A percentile compares a stretch with the other conserved stretches of the same genome.
phyloP scores from a whole-genome alignment of 2,888 invertebrate genomes.

The Lithophane semibrunnea region DNA sequence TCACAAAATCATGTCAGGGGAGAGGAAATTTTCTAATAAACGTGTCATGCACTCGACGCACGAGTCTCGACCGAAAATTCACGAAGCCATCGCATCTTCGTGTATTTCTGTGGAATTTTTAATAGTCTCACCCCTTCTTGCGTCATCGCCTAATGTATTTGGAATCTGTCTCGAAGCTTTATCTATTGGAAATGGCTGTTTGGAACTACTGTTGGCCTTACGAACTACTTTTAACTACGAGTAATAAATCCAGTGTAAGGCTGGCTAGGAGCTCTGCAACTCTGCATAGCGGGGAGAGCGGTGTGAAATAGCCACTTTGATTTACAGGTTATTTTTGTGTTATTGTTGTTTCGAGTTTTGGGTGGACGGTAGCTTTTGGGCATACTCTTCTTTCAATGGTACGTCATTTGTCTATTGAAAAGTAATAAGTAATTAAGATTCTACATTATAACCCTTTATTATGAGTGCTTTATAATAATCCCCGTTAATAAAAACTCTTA shows the following conservation, averaged over 20 bases:
- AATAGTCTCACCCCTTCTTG: conserved; percentile 83
- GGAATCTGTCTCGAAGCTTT: conserved; percentile 88
- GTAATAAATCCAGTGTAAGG: conserved; percentile 88
- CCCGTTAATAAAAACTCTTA: neutral
- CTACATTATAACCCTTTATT: neutral
- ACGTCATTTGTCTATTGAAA: neutral
- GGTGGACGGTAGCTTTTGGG: conserved; percentile 8
- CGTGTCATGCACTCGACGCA: conserved; percentile 82
- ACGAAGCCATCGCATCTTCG: conserved; percentile 68
- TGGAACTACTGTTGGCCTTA: conserved; percentile 87
- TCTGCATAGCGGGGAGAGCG: conserved; percentile 81
- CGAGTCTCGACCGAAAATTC: conserved; percentile 73
- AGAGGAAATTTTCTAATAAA: conserved; percentile 81
- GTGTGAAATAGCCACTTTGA: conserved; percentile 67
- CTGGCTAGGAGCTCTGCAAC: conserved; percentile 80
- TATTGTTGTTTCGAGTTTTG: conserved; percentile 42
- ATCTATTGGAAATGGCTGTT: conserved; percentile 90
- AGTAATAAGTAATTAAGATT: neutral
- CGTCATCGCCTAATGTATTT: conserved; percentile 88
- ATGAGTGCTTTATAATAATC: neutral
- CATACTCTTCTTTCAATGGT: neutral
- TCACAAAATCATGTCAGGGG: conserved; percentile 63
- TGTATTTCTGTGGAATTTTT: conserved; percentile 84
- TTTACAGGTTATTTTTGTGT: conserved; percentile 48
- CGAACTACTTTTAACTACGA: conserved; percentile 89